Conservation (phyloP, 2,113 vertebrate species). For the Oncorhynchus gorbuscha region DNA sequence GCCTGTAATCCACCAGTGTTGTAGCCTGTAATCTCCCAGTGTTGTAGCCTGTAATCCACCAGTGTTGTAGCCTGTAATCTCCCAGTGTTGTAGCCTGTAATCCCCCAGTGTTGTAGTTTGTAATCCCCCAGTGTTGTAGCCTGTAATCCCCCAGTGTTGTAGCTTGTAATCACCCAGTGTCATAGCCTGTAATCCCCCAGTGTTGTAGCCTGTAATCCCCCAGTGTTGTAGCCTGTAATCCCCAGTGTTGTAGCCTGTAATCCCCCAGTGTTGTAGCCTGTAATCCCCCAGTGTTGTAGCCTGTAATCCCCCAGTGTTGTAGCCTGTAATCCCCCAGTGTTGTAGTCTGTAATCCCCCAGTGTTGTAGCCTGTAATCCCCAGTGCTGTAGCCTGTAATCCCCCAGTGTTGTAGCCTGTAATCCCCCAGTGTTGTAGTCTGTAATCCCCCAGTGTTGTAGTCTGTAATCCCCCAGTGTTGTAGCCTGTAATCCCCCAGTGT, state of each 20-base stretch:
- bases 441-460: constrained; percentile 40
- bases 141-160: no score
- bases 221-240: no score
- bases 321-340: no score
- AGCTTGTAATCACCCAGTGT: no score
- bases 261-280: no score
- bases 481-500: constrained; percentile 42
- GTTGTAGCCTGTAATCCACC: constrained; percentile 35
- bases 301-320: no score
- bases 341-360: no score
- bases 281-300: no score
- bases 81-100: constrained; percentile 29
- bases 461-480: constrained; percentile 41
- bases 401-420: constrained; percentile 30
- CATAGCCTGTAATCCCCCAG: no score
- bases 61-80: constrained; percentile 38
- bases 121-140: constrained; percentile 40
- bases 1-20: constrained; percentile 39
- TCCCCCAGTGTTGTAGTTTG: constrained; percentile 28
- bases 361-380: constrained; percentile 35
- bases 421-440: constrained; percentile 29
- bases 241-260: no score
- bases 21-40: constrained; percentile 38
- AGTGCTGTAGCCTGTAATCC: constrained; percentile 39
- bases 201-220: no score